These are phyloP conservation scores for Ceriagrion tenellum DNA, from an alignment of 2,888 invertebrate species.

Conservation along the genomic window DNA sequence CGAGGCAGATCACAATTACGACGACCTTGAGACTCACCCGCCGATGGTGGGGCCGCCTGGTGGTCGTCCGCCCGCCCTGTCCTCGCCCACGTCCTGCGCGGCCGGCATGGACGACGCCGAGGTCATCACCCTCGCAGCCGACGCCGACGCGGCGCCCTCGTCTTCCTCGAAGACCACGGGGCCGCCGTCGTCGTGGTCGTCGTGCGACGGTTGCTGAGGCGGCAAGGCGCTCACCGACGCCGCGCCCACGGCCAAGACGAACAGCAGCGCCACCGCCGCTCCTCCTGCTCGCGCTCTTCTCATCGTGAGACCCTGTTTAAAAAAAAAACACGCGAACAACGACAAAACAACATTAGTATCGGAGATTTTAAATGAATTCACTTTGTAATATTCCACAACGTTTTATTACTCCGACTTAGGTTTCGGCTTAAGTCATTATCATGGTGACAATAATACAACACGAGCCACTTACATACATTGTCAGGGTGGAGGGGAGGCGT, in stretches of 20 bases:
- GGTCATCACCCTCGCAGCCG: slow-evolving; percentile 3
- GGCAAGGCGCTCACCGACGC: slow-evolving; percentile 1
- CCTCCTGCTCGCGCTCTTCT: too few species aligned
- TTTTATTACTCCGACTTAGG: too few species aligned
- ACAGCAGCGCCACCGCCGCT: background rate
- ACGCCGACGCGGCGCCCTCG: background rate
- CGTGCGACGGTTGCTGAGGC: background rate
- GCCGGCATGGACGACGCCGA: background rate
- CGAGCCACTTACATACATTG: too few species aligned
- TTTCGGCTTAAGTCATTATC: too few species aligned
- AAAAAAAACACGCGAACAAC: too few species aligned
- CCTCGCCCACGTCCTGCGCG: slow-evolving; percentile 36
- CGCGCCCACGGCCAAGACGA: background rate
- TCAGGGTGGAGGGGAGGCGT: too few species aligned
- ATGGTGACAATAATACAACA: too few species aligned
- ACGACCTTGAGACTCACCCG: slow-evolving; percentile 50
- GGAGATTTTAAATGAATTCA: too few species aligned
- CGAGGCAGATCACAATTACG: too few species aligned
- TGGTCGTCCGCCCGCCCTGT: background rate
- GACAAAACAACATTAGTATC: too few species aligned
- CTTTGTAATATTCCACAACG: too few species aligned
- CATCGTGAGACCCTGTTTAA: too few species aligned
- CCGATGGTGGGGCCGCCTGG: background rate
- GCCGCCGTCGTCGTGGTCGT: background rate
- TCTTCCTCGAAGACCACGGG: slow-evolving; percentile 37